Evolutionary conservation across 2,888 invertebrate genomes (phyloP), one percentile per base, ranked within the genome.

Genomic region (Cataglyphis livida): DNA sequence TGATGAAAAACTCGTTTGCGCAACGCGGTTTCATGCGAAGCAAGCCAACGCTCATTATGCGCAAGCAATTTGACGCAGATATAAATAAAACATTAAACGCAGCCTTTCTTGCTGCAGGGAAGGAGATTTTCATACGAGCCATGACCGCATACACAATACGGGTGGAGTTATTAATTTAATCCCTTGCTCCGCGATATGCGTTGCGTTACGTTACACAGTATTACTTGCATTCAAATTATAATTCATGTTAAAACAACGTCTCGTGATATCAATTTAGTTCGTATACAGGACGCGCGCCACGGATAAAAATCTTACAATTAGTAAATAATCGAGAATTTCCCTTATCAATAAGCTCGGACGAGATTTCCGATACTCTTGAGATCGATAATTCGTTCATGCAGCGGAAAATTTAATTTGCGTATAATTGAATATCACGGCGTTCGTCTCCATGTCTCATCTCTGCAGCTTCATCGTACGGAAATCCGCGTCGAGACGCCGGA

Each of bases 51-150:
- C 28, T 71, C 59, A 79, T 79, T 79, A 79, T 79, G 44, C 78
- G 35, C 35, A 57, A 68, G 68, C 68, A 78, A 79, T 79, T 79
- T 71, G 78, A 79, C 44, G 71, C 78, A 25, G 78, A 61, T 32
- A 59, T 79, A 79, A 79, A 71, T 79, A 71, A 71, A 79, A 61
- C 71, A 79, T 79, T 79, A 79, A 79, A 59, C 44, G 57, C 78
- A 21, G 35, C 59, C 18, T 59, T 41, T 59, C 51, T 51, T n/a
- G 21, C 32, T 12, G 32, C 21, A 25, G 59, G 59, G 25, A 65
- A 12, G 57, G 32, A 48, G 41, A 59, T 54, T 59, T 44, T 57
- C 57, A 35, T 41, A 21, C 41, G 70, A 57, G 41, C 54, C 59
- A 21, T 28, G 25, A 41, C 57, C 76, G 6, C 64, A 41, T 28